Evolutionary conservation across 2,888 invertebrate genomes (phyloP).

Genomic region (Notodonta ziczac): DNA sequence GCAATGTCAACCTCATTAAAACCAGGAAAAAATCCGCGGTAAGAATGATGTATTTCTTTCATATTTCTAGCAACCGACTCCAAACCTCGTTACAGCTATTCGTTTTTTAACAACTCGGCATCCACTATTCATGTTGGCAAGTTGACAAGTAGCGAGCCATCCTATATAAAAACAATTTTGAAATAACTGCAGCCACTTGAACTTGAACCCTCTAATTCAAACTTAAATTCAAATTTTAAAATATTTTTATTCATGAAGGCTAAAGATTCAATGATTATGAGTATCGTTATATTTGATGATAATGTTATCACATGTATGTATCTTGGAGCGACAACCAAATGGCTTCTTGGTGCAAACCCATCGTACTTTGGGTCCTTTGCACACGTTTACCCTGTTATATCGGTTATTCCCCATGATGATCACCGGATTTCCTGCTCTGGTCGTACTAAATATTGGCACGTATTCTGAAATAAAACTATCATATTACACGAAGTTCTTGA

Average conservation of each 20-base stretch:
- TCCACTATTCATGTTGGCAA: no score
- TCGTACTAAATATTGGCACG: constrained; percentile 39
- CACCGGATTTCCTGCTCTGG: constrained; percentile 43
- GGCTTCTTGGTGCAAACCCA: constrained; percentile 48
- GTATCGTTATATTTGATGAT: background rate
- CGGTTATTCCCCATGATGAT: constrained; percentile 37
- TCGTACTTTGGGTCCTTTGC: constrained; percentile 37
- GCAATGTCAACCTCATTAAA: no score
- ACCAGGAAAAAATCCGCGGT: no score
- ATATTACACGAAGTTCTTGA: background rate
- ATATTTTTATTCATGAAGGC: no score
- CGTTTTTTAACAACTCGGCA: no score
- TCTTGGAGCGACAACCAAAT: constrained; percentile 37
- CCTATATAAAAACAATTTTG: no score
- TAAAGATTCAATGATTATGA: constrained; percentile 4
- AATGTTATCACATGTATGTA: background rate
- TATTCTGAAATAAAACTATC: constrained; percentile 20
- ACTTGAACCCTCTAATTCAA: background rate
- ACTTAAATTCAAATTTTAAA: no score
- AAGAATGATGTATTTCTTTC: no score
- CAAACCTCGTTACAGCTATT: no score
- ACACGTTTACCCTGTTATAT: constrained; percentile 37
- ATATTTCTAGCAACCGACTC: no score
- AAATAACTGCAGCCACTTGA: no score
- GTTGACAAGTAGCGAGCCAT: no score